Evolutionary conservation across 2,113 vertebrate species (phyloP).

Genomic region (Phaethornis superciliosus): DNA sequence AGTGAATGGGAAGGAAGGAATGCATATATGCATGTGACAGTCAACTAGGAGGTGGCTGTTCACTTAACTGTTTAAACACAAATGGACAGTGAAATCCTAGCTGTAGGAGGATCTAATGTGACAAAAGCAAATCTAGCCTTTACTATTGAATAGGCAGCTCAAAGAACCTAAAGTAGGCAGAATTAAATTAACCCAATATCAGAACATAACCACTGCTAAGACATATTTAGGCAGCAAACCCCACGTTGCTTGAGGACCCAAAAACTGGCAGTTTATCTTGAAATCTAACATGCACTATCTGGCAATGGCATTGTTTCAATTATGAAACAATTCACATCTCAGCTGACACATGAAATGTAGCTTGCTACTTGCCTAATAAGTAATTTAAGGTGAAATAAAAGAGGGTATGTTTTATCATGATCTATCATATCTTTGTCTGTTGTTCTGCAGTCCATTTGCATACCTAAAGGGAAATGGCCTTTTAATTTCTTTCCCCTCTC

Average conservation of each 20-base stretch:
- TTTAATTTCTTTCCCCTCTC: slow-evolving; percentile 86
- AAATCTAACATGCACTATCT: slow-evolving; percentile 38
- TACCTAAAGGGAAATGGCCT: slow-evolving; percentile 88
- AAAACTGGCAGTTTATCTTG: slow-evolving; percentile 14
- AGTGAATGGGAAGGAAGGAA: not conserved
- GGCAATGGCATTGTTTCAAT: slow-evolving; percentile 61
- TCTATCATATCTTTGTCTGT: slow-evolving; percentile 76
- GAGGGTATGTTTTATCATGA: slow-evolving; percentile 67
- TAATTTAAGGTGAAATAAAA: slow-evolving; percentile 73
- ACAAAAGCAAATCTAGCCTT: slow-evolving; percentile 1
- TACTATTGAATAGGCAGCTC: not conserved
- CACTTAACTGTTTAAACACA: not conserved
- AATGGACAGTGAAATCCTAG: not conserved
- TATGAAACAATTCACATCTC: slow-evolving; percentile 68
- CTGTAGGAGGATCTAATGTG: not conserved
- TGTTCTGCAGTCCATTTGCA: slow-evolving; percentile 89
- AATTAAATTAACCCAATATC: slow-evolving; percentile 54
- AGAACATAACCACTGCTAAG: not conserved
- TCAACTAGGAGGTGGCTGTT: not conserved
- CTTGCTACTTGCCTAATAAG: slow-evolving; percentile 59
- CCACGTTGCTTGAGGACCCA: not conserved
- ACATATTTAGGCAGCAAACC: not conserved
- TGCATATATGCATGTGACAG: not conserved
- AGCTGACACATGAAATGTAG: slow-evolving; percentile 60
- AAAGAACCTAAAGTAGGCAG: slow-evolving; percentile 29